A percentile compares a stretch with the other conserved stretches of the same genome.
phyloP scores from a whole-genome alignment of 2,797 vertebrate genomes.

The Sebastes iracundus region DNA sequence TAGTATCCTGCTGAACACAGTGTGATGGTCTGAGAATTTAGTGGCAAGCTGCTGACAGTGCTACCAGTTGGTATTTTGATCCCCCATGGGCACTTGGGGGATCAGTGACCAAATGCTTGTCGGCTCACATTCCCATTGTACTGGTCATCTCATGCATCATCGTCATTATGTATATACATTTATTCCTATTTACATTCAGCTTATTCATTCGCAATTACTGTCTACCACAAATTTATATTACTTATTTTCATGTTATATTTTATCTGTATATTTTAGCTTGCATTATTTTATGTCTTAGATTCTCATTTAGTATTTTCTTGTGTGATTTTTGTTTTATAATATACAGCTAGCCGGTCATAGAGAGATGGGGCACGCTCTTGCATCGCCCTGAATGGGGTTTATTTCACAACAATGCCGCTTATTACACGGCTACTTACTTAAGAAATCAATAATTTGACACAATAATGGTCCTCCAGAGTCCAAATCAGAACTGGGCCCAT shows the following conservation, averaged over 20 bases:
- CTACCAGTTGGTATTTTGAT: slow-evolving; percentile 76
- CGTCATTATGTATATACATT: neutral
- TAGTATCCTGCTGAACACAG: slow-evolving; percentile 32
- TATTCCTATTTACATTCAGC: neutral
- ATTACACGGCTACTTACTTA: too few relatives aligned
- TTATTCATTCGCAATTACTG: neutral
- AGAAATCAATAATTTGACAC: too few relatives aligned
- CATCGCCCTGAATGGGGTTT: too few relatives aligned
- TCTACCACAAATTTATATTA: fast-evolving
- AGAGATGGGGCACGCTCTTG: too few relatives aligned
- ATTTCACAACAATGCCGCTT: too few relatives aligned
- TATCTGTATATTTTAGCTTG: neutral
- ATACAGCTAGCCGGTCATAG: too few relatives aligned
- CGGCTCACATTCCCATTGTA: slow-evolving; percentile 6
- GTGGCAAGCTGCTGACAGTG: slow-evolving; percentile 66
- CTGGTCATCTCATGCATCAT: slow-evolving; percentile 38
- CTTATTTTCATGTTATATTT: neutral
- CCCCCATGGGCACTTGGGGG: slow-evolving; percentile 55
- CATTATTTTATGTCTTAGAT: neutral
- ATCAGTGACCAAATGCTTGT: slow-evolving; percentile 77
- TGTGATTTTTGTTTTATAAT: neutral
- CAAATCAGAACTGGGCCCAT: too few relatives aligned
- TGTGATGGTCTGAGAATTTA: slow-evolving; percentile 44
- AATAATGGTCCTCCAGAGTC: too few relatives aligned
- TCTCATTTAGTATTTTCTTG: neutral